These are phyloP conservation scores for Norana najaformis DNA, from an alignment of 2,888 invertebrate genomes.

Conservation along the genomic window DNA sequence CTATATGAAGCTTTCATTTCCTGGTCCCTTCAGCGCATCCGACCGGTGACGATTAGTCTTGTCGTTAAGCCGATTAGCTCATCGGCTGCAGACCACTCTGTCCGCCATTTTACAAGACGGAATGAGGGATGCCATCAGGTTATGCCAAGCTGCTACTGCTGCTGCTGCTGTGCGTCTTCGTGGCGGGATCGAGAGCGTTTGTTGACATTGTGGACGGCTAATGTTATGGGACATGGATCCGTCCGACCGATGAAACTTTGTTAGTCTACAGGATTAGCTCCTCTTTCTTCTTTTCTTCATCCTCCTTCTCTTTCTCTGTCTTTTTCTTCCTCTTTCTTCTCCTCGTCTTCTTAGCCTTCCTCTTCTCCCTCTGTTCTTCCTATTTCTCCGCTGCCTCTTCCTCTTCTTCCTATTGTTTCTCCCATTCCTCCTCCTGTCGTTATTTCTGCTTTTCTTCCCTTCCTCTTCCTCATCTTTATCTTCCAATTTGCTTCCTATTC, in stretches of 20 bases:
- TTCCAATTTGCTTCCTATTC: background rate
- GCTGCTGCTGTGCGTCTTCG: background rate
- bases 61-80: background rate
- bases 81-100: background rate
- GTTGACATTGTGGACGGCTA: background rate
- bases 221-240: background rate
- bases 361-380: background rate
- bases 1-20: background rate
- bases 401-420: background rate
- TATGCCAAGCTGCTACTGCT: background rate
- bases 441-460: slow-evolving; percentile 69
- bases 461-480: background rate
- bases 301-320: background rate
- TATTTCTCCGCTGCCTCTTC: background rate
- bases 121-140: background rate
- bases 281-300: background rate
- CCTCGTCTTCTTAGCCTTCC: background rate
- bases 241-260: background rate
- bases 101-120: background rate
- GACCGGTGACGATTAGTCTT: background rate
- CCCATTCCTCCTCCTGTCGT: slow-evolving; percentile 86
- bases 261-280: background rate
- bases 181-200: background rate
- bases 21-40: background rate
- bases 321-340: background rate